phyloP scores from a whole-genome alignment of 2,888 invertebrate species.

The Ectemnius cavifrons region DNA sequence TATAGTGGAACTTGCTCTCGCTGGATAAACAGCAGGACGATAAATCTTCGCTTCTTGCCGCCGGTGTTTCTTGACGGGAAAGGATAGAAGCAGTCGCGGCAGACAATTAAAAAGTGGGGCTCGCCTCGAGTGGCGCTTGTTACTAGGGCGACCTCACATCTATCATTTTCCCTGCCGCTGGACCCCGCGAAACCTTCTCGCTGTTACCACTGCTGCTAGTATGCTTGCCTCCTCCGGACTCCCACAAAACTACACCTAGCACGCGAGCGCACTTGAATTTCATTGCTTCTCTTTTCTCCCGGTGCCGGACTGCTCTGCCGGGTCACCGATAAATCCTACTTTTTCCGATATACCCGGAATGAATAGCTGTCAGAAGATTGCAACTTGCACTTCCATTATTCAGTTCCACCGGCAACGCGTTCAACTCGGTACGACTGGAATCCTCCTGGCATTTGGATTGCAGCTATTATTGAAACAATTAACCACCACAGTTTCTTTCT shows the following conservation, averaged over 20 bases:
- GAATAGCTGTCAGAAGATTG: too few relatives aligned
- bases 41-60: conserved; percentile 66
- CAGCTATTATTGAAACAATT: too few relatives aligned
- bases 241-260: not conserved
- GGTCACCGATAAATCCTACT: not conserved
- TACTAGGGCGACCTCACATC: conserved; percentile 71
- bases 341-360: not conserved
- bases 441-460: too few relatives aligned
- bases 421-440: conserved; percentile 4
- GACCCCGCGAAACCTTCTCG: conserved; percentile 54
- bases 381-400: too few relatives aligned
- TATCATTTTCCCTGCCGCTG: conserved; percentile 69
- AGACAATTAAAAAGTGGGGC: conserved; percentile 61
- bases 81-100: conserved; percentile 13
- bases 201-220: conserved; percentile 19
- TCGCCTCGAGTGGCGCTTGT: conserved; percentile 71
- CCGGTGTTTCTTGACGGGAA: conserved; percentile 17
- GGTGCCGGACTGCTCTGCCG: too few relatives aligned
- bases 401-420: conserved; percentile 15
- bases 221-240: conserved; percentile 8
- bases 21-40: conserved; percentile 74
- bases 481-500: too few relatives aligned
- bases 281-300: conserved; percentile 60
- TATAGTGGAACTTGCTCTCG: conserved; percentile 62
- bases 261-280: conserved; percentile 60